Evolutionary conservation across 2,113 vertebrate genomes (phyloP), one percentile per base, ranked within the genome.

Genomic region (Spea multiplicata): DNA sequence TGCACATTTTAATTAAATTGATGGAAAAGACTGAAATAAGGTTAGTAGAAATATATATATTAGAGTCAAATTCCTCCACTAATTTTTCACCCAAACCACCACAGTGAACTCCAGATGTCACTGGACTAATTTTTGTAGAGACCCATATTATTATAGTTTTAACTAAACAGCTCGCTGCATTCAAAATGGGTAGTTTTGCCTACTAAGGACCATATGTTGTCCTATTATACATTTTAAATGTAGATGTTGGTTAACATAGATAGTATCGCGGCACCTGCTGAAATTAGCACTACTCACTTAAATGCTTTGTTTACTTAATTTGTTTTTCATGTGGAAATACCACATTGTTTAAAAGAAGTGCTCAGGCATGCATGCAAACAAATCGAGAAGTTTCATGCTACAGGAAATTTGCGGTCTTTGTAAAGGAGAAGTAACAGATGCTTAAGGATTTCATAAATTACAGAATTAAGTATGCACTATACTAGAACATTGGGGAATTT

Each of bases 391-490:
- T 16, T 3, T 17, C 61, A 64, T 64, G 61, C 61, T 64, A 64
- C 61, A 17, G n/a, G 30, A 64, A 3, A 17, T 16, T 64, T 64
- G 61, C 61, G 5, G n/a, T 64, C n/a, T 64, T 7, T 64, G 61
- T 64, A 64, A 30, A 17, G 61, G n/a, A 30, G 30, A 64, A 64
- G 14, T 59, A 53, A 45, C 62, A 75, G 73, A 52, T 75, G 61
- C 48, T 66, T 49, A 44, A 65, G 69, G 9, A 50, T 65, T 74
- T 16, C 62, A 50, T 74, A 30, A 64, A 59, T 71, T 73, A 50
- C n/a, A 50, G n/a, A 62, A 65, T 50, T 65, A 44, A 50, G 73
- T 61, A 74, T 74, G 57, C 16, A 62, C 9, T 44, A 16, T 74
- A 17, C 9, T 47, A 73, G 16, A 50, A 16, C 46, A 65, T 3